Evolutionary conservation across 2,797 vertebrate species (phyloP), one percentile per base, ranked within the genome.

Genomic region (Dermochelys coriacea): DNA sequence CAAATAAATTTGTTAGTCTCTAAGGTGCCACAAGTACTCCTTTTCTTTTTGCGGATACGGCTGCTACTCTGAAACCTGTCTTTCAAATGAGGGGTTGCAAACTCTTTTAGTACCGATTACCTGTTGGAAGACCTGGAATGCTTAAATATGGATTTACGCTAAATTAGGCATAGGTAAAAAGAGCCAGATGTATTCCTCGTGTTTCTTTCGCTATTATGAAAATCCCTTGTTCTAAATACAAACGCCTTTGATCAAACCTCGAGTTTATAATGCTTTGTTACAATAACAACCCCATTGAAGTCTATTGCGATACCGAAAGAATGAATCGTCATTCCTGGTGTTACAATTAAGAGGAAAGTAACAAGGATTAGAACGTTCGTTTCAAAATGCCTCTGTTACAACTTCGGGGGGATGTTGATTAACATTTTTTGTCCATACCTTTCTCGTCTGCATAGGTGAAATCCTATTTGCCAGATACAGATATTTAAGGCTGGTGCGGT

Each of bases 211-310:
- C 31, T 27, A 7, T 59, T 21, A n/a, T 4, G 45, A 57, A 37
- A 89, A 31, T 2, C 31, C 3, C 77, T 1, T 0, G 4, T 31
- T 89, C 74, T 47, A 2, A 87, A 5, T 31, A 21, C 34, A 31
- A 71, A 31, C 0, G 4, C 0, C 0, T 12, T 19, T 15, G 9
- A 12, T 8, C 2, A 1, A 77, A 37, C 49, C 18, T 14, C 4
- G 23, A 15, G 47, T 3, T 51, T 27, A 23, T 54, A 1, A 52
- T 50, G 23, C 37, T 74, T 25, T 5, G 3, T n/a, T 21, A 68
- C 89, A 3, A 34, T 2, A 52, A 86, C 47, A 45, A 82, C 57
- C 57, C 51, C 23, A 16, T 19, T 81, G 81, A 87, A 82, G 80
- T 64, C 80, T 78, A 1, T 12, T 8, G 85, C 12, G 78, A 23